Evolutionary conservation across 2,113 vertebrate genomes (phyloP), one percentile per base, ranked within the genome.

Genomic region (Anhinga rufa): DNA sequence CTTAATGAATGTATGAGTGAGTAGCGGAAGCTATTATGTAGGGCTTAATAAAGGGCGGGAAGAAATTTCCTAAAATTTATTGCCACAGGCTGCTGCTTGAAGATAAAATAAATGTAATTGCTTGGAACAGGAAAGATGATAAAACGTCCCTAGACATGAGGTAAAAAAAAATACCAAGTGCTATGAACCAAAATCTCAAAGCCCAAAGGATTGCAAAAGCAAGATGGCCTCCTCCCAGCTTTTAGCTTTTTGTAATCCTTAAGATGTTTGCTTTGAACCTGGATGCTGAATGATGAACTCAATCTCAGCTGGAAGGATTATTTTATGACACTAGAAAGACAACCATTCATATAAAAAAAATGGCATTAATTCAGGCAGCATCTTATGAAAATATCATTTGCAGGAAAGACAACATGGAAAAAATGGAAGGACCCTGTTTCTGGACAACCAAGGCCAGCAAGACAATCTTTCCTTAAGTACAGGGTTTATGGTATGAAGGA

Each of bases 81-180:
- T 93, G 93, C 95, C 80, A 94, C 79, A 94, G 96, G 96, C 86
- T 96, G 96, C 81, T 95, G 92, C 96, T 95, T 97, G 82, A 92
- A 97, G 95, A 97, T 86, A 98, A 98, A 98, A 97, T 92, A 96
- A 97, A 96, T 87, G 88, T 90, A 93, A 97, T 94, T 96, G 82
- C 92, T 92, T 86, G 91, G 71, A 96, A 96, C 78, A 77, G 89
- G 88, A 78, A 82, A 97, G 76, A 96, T 94, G 86, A 96, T 94
- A 93, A 95, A 96, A 90, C 36, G 76, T 85, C 83, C 95, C 91
- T 57, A 95, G 96, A 91, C 76, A 64, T 34, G 64, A 95, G 60
- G 81, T 44, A 34, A 54, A 91, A 92, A 69, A 92, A 88, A 88
- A 77, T 2, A 74, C n/a, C 60, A 89, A 82, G 76, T 81, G 78